Evolutionary conservation across 1,140 invertebrate genomes (phyloP).

Genomic region (Ooceraea biroi): DNA sequence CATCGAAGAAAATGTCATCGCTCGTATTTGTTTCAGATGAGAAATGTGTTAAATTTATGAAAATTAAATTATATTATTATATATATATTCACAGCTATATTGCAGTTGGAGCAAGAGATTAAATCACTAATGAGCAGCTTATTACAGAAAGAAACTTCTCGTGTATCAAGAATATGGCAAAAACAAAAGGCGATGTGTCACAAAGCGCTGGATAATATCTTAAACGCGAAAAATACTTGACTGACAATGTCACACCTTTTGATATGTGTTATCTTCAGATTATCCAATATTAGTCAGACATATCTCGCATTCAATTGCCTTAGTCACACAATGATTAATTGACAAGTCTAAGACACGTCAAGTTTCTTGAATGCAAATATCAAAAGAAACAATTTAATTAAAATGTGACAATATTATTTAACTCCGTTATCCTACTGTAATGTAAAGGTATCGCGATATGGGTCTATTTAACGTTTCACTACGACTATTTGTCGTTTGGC

Average conservation of each 20-base stretch:
- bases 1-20: background rate
- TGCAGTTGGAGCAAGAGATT: background rate
- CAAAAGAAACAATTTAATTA: conserved; percentile 25
- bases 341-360: background rate
- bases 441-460: background rate
- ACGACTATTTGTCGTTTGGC: background rate
- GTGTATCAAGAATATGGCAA: background rate
- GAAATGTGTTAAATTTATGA: background rate
- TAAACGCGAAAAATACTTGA: conserved; percentile 5
- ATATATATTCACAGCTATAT: background rate
- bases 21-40: background rate
- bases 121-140: background rate
- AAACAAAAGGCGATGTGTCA: background rate
- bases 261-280: conserved; percentile 58
- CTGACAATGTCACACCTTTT: conserved; percentile 42
- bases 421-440: background rate
- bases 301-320: conserved; percentile 29
- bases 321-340: conserved; percentile 50
- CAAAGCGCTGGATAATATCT: background rate
- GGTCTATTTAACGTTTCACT: background rate
- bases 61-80: background rate
- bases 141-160: background rate
- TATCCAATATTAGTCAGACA: conserved; percentile 54
- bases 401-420: background rate
- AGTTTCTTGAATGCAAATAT: conserved; percentile 12